phyloP scores from a whole-genome alignment of 2,113 vertebrate genomes.

The Dicaeum eximium region DNA sequence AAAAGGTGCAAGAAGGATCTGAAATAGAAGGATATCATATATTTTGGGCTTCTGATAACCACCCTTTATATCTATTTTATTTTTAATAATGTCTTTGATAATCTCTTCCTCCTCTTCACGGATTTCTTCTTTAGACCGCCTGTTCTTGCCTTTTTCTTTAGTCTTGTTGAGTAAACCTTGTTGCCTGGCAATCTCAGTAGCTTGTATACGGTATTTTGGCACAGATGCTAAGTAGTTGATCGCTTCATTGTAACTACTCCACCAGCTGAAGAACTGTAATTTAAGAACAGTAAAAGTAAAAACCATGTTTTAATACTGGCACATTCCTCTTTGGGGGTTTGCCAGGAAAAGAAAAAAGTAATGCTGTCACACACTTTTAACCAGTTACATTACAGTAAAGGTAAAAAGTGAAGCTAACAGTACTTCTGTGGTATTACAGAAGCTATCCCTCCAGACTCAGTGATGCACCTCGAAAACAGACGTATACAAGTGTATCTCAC shows the following conservation, averaged over 20 bases:
- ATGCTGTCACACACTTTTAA: background rate
- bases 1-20: slow-evolving; percentile 87
- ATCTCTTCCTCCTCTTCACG: slow-evolving; percentile 94
- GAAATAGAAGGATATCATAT: slow-evolving; percentile 89
- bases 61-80: slow-evolving; percentile 97
- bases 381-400: background rate
- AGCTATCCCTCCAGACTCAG: background rate
- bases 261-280: slow-evolving; percentile 96
- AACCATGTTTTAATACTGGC: background rate
- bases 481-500: background rate
- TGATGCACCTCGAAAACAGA: background rate
- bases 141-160: slow-evolving; percentile 93
- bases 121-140: slow-evolving; percentile 91
- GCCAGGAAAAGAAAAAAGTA: background rate
- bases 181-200: slow-evolving; percentile 89
- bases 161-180: slow-evolving; percentile 91
- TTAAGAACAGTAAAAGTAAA: slow-evolving; percentile 29
- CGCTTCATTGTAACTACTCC: slow-evolving; percentile 96
- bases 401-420: background rate
- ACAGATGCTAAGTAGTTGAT: slow-evolving; percentile 92
- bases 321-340: background rate
- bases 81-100: slow-evolving; percentile 96
- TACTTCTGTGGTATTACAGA: background rate
- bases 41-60: slow-evolving; percentile 95
- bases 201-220: slow-evolving; percentile 95